Conservation (phyloP, 2,113 vertebrate genomes). For the Barnardius zonarius region DNA sequence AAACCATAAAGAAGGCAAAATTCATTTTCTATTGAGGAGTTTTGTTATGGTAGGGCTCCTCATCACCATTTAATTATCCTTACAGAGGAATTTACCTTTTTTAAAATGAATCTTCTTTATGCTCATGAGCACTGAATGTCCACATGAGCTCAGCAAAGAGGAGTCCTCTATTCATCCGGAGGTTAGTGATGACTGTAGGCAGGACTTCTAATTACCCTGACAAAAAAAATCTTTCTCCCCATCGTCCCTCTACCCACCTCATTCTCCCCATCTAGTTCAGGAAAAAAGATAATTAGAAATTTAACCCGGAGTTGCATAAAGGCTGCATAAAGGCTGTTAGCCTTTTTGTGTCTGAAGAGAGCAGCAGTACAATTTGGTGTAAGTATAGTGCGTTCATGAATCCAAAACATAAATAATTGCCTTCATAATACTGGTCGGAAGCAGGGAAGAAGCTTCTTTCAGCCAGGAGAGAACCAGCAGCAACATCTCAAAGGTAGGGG, state of each 20-base stretch:
- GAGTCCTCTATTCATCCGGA: constrained; percentile 21
- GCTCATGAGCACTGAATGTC: not conserved
- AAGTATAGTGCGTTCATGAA: not conserved
- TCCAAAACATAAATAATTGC: not conserved
- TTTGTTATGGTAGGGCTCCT: constrained; percentile 4
- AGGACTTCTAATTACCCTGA: not conserved
- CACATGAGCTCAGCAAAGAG: not conserved
- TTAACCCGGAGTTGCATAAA: not conserved
- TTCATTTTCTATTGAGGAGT: constrained; percentile 11
- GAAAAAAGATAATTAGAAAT: constrained; percentile 18
- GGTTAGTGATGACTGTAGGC: constrained; percentile 2
- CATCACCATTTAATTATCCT: constrained; percentile 36
- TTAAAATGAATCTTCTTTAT: constrained; percentile 12
- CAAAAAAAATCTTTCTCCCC: not conserved
- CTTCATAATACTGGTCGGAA: not conserved
- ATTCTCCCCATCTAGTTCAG: not conserved
- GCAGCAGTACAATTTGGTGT: not conserved
- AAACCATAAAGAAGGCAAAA: not conserved
- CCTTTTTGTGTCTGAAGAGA: constrained; percentile 18
- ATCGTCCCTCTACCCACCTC: not conserved
- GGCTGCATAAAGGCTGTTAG: not conserved
- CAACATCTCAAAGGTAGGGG: not conserved
- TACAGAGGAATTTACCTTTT: constrained; percentile 21
- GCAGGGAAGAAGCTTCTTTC: not conserved
- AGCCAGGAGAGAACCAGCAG: not conserved